Evolutionary conservation across 2,888 invertebrate genomes (phyloP).

Genomic region (Spodoptera picta): DNA sequence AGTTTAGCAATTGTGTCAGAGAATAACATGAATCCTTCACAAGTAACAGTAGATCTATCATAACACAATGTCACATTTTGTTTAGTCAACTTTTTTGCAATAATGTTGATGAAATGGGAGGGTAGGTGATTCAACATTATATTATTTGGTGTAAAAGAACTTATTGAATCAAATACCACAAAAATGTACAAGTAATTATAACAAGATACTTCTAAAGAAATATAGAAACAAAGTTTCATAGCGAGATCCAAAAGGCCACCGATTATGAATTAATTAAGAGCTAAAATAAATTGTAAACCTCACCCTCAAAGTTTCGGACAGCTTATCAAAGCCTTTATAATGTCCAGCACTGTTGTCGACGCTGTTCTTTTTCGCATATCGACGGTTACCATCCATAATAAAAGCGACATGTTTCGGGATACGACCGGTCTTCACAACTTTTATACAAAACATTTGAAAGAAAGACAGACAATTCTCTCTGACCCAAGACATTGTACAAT

Average conservation of each 20-base stretch:
- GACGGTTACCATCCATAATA: constrained; percentile 99
- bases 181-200: too few relatives aligned
- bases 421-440: constrained; percentile 93
- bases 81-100: too few relatives aligned
- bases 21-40: too few relatives aligned
- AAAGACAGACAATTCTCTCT: constrained; percentile 92
- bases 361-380: constrained; percentile 95
- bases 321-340: constrained; percentile 93
- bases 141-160: too few relatives aligned
- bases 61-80: too few relatives aligned
- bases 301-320: constrained; percentile 93
- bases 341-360: constrained; percentile 95
- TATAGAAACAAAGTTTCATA: too few relatives aligned
- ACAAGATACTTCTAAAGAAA: too few relatives aligned
- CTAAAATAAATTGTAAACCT: constrained; percentile 19
- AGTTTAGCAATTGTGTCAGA: too few relatives aligned
- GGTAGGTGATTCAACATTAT: too few relatives aligned
- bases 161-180: too few relatives aligned
- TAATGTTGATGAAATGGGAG: too few relatives aligned
- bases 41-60: too few relatives aligned
- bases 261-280: neutral
- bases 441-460: constrained; percentile 92
- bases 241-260: neutral
- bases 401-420: constrained; percentile 98
- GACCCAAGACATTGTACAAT: constrained; percentile 90